These are phyloP conservation scores for Ceyx erithaca DNA, from an alignment of 2,797 vertebrate genomes.

Conservation along the genomic window DNA sequence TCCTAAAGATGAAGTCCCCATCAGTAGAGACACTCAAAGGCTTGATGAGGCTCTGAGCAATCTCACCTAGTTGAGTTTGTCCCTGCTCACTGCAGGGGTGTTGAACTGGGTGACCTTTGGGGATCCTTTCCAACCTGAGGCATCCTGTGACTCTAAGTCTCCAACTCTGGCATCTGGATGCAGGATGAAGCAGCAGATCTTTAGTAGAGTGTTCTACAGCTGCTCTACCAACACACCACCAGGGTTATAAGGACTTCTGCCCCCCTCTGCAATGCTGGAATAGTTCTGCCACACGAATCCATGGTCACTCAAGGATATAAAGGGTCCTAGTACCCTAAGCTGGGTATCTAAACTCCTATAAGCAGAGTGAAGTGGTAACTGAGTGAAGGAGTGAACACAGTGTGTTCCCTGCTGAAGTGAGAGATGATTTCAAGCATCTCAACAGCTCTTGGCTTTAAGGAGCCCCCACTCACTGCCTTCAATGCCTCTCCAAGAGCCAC, in stretches of 20 bases:
- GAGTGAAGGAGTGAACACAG: background rate
- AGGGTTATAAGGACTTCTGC: background rate
- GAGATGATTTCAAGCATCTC: background rate
- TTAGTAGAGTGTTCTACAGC: background rate
- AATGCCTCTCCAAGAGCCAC: background rate
- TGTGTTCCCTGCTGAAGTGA: background rate
- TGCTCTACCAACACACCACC: background rate
- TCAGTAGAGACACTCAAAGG: too few species aligned
- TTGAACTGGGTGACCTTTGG: too few species aligned
- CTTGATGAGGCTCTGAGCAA: too few species aligned
- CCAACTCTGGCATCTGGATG: background rate
- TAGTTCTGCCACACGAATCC: background rate
- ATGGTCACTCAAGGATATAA: background rate
- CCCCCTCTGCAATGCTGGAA: accelerated
- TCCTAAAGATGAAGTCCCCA: background rate
- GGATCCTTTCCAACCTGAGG: too few species aligned
- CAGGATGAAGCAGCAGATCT: background rate
- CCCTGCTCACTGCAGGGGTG: too few species aligned
- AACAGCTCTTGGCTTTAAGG: background rate
- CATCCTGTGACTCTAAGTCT: background rate
- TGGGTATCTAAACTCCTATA: background rate
- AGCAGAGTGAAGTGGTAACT: background rate
- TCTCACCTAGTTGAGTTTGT: too few species aligned
- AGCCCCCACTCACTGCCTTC: background rate
- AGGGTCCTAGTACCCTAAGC: background rate